A percentile compares a stretch with the other conserved stretches of the same genome.
phyloP scores from a whole-genome alignment of 2,888 invertebrate genomes.

The Platycheirus albimanus region DNA sequence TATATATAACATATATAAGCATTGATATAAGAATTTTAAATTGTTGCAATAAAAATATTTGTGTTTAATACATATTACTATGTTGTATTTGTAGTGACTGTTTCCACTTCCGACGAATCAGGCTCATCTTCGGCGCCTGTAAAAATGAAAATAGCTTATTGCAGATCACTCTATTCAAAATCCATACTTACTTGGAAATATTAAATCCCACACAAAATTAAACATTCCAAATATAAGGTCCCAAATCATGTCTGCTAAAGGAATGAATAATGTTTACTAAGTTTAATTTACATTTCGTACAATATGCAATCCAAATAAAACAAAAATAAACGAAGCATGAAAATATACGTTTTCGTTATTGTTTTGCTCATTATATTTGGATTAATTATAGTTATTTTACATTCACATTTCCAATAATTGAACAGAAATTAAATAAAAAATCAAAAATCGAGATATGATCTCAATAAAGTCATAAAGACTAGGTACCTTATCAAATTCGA shows the following conservation, averaged over 20 bases:
- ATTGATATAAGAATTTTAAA: too few species aligned
- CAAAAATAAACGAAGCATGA: conserved; percentile 4
- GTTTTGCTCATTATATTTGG: too few species aligned
- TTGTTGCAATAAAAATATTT: too few species aligned
- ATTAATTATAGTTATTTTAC: neutral
- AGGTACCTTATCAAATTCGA: too few species aligned
- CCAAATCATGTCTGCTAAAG: conserved; percentile 44
- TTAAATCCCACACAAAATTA: conserved; percentile 52
- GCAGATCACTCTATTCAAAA: too few species aligned
- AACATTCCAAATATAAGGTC: conserved; percentile 48
- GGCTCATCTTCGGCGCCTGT: conserved; percentile 57
- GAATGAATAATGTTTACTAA: conserved; percentile 12
- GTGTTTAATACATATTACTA: too few species aligned
- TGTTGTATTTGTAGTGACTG: conserved; percentile 35
- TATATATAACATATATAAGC: too few species aligned
- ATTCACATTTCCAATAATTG: neutral
- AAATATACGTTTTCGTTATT: conserved; percentile 1
- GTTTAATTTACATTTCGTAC: neutral
- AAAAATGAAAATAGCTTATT: conserved; percentile 5
- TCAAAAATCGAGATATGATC: neutral
- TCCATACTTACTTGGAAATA: conserved; percentile 66
- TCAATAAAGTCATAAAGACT: neutral
- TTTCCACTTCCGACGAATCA: conserved; percentile 67
- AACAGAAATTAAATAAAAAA: neutral
- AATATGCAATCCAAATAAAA: too few species aligned